Conservation (phyloP, 2,888 invertebrate genomes). For the Hirtodrosophila histrioides region DNA sequence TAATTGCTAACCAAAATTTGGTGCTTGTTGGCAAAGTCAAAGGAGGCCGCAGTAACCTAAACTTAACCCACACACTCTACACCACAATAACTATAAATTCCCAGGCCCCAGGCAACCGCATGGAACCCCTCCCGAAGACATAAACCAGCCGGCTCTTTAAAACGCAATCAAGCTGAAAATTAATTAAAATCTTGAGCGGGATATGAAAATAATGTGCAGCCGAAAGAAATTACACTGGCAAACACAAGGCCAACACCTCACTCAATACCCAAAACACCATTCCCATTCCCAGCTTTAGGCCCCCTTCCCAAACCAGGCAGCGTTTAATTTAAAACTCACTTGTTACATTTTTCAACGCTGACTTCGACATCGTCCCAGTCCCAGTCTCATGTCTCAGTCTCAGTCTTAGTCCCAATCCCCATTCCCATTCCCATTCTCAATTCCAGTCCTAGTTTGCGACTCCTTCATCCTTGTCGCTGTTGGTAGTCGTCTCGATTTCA, state of each 20-base stretch:
- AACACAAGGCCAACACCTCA: slow-evolving; percentile 20
- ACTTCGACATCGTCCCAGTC: slow-evolving; percentile 33
- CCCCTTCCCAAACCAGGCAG: slow-evolving; percentile 11
- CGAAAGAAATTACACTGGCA: slow-evolving; percentile 50
- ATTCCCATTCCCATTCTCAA: slow-evolving; percentile 1
- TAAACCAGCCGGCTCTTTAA: slow-evolving; percentile 71
- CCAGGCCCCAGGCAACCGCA: slow-evolving; percentile 51
- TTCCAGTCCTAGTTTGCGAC: slow-evolving; percentile 4
- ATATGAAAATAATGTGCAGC: slow-evolving; percentile 78
- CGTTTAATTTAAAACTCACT: slow-evolving; percentile 74
- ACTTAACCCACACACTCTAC: slow-evolving; percentile 41
- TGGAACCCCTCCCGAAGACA: slow-evolving; percentile 34
- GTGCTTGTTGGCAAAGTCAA: slow-evolving; percentile 55
- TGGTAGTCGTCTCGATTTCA: slow-evolving; percentile 80
- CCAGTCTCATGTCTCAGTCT: background rate
- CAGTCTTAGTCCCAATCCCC: slow-evolving; percentile 3
- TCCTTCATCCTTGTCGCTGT: slow-evolving; percentile 45
- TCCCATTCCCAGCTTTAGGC: slow-evolving; percentile 17
- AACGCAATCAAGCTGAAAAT: slow-evolving; percentile 84
- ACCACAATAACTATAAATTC: slow-evolving; percentile 78
- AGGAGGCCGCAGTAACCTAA: slow-evolving; percentile 42
- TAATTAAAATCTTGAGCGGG: slow-evolving; percentile 82
- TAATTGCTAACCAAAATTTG: slow-evolving; percentile 65
- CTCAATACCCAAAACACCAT: slow-evolving; percentile 5
- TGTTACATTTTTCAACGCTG: slow-evolving; percentile 74